Percentiles rank a stretch among this genome's conserved stretches.
These are phyloP conservation scores for Enteromius treurensis DNA, from an alignment of 2,797 vertebrate genomes.

Conservation along the genomic window DNA sequence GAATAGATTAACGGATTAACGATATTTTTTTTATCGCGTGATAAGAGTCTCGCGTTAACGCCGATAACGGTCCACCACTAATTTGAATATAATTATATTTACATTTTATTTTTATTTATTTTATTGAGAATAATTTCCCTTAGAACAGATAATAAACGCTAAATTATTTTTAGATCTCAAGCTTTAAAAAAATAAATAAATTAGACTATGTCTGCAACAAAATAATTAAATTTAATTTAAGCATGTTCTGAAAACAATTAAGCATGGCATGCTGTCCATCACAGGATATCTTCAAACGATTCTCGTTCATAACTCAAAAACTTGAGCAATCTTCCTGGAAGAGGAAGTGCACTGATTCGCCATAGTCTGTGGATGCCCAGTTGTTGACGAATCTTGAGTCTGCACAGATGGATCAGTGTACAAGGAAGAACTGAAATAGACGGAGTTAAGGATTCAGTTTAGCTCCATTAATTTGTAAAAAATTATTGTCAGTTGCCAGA, in stretches of 20 bases:
- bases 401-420: conserved; percentile 85
- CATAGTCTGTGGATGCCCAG: conserved; percentile 77
- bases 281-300: conserved; percentile 34
- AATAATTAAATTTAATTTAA: neutral
- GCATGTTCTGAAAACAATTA: neutral
- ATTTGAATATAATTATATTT: conserved; percentile 1
- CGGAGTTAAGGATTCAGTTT: neutral
- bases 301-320: conserved; percentile 71
- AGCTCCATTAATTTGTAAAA: neutral
- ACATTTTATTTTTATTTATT: neutral
- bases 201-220: neutral
- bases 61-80: too few relatives aligned
- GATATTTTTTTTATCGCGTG: too few relatives aligned
- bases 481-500: neutral
- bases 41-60: too few relatives aligned
- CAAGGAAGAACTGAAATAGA: conserved; percentile 79
- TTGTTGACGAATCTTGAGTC: conserved; percentile 80
- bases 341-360: conserved; percentile 77
- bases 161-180: neutral
- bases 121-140: neutral
- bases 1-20: too few relatives aligned
- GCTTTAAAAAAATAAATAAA: neutral
- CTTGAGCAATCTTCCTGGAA: conserved; percentile 80
- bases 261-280: neutral
- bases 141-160: neutral